Evolutionary conservation across 2,113 vertebrate species (phyloP), one percentile per base, ranked within the genome.

Genomic region (Calyptomena viridis): DNA sequence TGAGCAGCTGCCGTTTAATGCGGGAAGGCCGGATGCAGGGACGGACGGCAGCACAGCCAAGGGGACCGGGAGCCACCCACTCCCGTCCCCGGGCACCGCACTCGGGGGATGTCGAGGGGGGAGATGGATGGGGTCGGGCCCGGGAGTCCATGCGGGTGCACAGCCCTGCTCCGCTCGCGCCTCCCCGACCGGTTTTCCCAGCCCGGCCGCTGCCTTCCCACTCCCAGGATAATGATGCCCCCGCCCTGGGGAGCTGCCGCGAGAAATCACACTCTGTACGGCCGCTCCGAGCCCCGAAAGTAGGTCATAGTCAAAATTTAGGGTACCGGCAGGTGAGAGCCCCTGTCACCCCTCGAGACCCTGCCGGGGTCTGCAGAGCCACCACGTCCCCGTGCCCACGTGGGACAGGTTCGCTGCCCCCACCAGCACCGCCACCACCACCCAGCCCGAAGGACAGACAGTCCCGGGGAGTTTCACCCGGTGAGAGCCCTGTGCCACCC

Each of bases 171-270:
- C 84, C 6, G 2, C 46, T 87, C 53, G 30, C 4, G 4, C 77
- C 66, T 81, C 85, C 90, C 93, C 37, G 20, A 96, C 96, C 72
- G 80, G 96, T 97, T 96, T 64, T 84, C 91, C 96, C 93, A 89
- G 94, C 80, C 46, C 4, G 2, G 76, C 83, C 5, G 11, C 93
- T 77, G 90, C 56, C 68, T 80, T 81, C 93, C 94, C 85, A 91
- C 92, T 96, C 92, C 93, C 89, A 66, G 60, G 87, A 77, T 84
- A 86, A 95, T 87, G 92, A 87, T 79, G 67, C 53, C 72, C 78
- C 87, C 79, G 7, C 91, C 96, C 81, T 33, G 23, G 53, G 53
- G 69, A 92, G 80, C 86, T 62, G 55, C 89, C 17, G 3, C 42
- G 5, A 84, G 81, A 82, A 83, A 94, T 85, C 82, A 4, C 35